Percentiles rank a stretch among this genome's conserved stretches.
Conservation (phyloP, 2,113 vertebrate genomes). For the Astur gentilis region DNA sequence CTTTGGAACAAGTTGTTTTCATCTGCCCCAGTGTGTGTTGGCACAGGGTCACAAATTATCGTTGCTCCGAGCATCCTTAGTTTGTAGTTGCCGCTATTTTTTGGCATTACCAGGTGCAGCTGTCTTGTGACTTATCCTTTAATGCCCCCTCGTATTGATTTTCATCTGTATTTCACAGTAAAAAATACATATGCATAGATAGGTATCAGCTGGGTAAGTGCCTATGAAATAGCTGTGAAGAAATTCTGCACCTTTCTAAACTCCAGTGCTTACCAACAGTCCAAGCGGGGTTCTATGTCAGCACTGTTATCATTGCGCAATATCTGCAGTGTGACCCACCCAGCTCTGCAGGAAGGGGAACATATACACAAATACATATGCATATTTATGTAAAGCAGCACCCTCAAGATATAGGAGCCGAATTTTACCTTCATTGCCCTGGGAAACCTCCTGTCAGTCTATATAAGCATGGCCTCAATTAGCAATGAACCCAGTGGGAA, state of each 20-base stretch:
- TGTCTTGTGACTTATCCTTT: not conserved
- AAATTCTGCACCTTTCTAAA: not conserved
- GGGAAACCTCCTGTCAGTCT: not conserved
- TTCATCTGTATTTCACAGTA: not conserved
- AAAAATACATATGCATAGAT: not conserved
- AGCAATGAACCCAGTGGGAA: not conserved
- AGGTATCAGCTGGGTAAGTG: not conserved
- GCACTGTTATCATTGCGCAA: not conserved
- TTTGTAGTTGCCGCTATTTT: not conserved
- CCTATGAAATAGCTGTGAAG: not conserved
- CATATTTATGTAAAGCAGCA: not conserved
- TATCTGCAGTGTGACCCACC: not conserved
- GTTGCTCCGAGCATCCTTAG: not conserved
- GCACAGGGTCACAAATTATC: not conserved
- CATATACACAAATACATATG: not conserved
- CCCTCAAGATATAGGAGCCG: not conserved
- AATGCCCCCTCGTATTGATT: not conserved
- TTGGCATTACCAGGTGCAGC: not conserved
- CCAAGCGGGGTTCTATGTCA: not conserved
- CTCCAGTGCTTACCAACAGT: not conserved
- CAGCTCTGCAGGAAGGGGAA: not conserved
- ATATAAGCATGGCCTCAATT: accelerated
- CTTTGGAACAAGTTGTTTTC: slow-evolving; percentile 39
- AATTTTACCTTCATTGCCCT: not conserved
- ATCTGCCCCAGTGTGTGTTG: not conserved